Evolutionary conservation across 2,113 vertebrate genomes (phyloP).

Genomic region (Gymnorhina tibicen): DNA sequence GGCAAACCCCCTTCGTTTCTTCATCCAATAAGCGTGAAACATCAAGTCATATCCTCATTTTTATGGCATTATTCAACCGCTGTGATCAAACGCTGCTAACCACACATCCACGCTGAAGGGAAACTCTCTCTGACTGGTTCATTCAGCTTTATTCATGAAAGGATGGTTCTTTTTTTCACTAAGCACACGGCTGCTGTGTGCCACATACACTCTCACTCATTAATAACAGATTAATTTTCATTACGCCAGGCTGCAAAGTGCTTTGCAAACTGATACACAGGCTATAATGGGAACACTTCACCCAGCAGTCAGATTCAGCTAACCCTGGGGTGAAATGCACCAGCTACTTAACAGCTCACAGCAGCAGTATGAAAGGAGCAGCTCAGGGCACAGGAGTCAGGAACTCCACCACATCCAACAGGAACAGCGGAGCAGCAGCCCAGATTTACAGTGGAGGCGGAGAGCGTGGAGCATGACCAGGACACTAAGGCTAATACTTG

Average conservation of each 20-base stretch:
- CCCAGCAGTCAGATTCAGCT: conserved; percentile 18
- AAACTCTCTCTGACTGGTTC: background rate
- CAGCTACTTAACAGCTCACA: conserved; percentile 17
- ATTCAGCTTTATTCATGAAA: conserved; percentile 27
- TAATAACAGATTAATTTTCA: conserved; percentile 48
- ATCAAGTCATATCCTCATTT: background rate
- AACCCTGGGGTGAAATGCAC: conserved; percentile 1
- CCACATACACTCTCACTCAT: background rate
- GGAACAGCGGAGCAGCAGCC: background rate
- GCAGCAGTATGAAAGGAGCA: conserved; percentile 16
- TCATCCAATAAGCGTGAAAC: background rate
- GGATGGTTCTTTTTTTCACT: background rate
- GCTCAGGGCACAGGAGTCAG: background rate
- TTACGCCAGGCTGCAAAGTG: background rate
- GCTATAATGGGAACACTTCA: conserved; percentile 34
- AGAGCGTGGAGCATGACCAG: background rate
- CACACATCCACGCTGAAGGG: background rate
- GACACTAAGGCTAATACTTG: background rate
- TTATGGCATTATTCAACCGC: background rate
- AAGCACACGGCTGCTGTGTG: background rate
- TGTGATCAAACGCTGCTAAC: background rate
- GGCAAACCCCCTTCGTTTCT: background rate
- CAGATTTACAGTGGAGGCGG: background rate
- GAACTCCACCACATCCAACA: background rate
- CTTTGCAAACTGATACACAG: background rate